A percentile compares a stretch with the other conserved stretches of the same genome.
Conservation (phyloP, 2,797 vertebrate species). For the Argyrosomus regius region DNA sequence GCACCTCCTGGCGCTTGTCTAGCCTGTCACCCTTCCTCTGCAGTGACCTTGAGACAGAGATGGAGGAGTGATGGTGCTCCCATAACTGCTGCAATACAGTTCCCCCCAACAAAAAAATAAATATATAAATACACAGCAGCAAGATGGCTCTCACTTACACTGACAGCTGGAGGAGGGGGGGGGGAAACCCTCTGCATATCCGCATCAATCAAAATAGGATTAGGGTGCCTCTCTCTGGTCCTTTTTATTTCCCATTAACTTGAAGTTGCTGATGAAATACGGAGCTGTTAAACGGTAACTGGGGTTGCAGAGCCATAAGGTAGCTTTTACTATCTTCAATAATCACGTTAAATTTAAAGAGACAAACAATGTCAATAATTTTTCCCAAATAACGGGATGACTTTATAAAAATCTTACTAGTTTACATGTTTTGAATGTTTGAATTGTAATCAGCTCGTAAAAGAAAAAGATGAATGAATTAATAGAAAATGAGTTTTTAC, state of each 20-base stretch:
- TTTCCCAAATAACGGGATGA: not conserved
- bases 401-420: not conserved
- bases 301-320: constrained; percentile 21
- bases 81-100: constrained; percentile 56
- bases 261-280: constrained; percentile 74
- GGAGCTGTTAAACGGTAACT: constrained; percentile 55
- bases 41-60: constrained; percentile 82
- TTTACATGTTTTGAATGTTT: not conserved
- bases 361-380: not conserved
- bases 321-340: constrained; percentile 4
- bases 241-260: constrained; percentile 75
- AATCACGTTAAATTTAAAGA: not conserved
- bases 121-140: constrained; percentile 25
- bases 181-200: constrained; percentile 54
- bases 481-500: not conserved
- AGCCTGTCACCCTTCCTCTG: constrained; percentile 74
- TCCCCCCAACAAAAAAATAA: constrained; percentile 7
- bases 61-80: constrained; percentile 69
- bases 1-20: constrained; percentile 71
- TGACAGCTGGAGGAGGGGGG: constrained; percentile 51
- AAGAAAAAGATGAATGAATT: not conserved
- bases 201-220: constrained; percentile 79
- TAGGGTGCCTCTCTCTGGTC: constrained; percentile 69
- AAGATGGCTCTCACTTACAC: constrained; percentile 60
- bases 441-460: not conserved